These are phyloP conservation scores for Bufo bufo DNA, from an alignment of 2,113 vertebrate species.

Conservation along the genomic window DNA sequence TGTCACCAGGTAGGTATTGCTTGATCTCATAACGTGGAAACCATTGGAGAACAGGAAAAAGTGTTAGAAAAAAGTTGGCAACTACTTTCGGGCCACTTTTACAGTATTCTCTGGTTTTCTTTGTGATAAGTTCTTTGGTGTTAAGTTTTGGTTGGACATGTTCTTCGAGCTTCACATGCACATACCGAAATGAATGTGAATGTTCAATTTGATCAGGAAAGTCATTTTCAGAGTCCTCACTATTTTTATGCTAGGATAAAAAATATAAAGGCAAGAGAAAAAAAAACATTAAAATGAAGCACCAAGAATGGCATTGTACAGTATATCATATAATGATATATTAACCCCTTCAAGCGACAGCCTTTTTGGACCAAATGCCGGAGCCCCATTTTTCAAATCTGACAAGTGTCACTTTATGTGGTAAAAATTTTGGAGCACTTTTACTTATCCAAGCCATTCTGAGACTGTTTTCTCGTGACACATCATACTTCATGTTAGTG, in stretches of 20 bases:
- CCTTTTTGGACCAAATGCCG: too few relatives aligned
- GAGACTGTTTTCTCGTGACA: too few relatives aligned
- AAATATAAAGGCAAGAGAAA: background rate
- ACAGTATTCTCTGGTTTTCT: constrained; percentile 56
- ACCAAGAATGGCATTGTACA: background rate
- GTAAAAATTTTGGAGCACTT: too few relatives aligned
- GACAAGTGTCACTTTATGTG: too few relatives aligned
- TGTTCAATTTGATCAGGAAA: constrained; percentile 12
- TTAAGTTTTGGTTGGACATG: constrained; percentile 2
- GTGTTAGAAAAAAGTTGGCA: constrained; percentile 27
- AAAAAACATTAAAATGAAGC: background rate
- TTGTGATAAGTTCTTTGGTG: constrained; percentile 56
- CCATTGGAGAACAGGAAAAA: constrained; percentile 66
- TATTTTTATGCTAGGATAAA: background rate
- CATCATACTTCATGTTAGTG: too few relatives aligned
- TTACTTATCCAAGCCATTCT: too few relatives aligned
- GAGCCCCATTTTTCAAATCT: too few relatives aligned
- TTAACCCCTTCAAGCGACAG: too few relatives aligned
- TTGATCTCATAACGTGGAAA: constrained; percentile 61
- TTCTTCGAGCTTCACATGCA: constrained; percentile 61
- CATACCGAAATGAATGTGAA: constrained; percentile 23
- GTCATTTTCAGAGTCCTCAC: constrained; percentile 44
- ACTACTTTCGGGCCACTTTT: background rate
- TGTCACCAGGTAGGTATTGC: constrained; percentile 62
- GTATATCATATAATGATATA: too few relatives aligned